These are phyloP conservation scores for Archaeoteleia sp. DNA, from an alignment of 2,888 invertebrate species.

Conservation along the genomic window DNA sequence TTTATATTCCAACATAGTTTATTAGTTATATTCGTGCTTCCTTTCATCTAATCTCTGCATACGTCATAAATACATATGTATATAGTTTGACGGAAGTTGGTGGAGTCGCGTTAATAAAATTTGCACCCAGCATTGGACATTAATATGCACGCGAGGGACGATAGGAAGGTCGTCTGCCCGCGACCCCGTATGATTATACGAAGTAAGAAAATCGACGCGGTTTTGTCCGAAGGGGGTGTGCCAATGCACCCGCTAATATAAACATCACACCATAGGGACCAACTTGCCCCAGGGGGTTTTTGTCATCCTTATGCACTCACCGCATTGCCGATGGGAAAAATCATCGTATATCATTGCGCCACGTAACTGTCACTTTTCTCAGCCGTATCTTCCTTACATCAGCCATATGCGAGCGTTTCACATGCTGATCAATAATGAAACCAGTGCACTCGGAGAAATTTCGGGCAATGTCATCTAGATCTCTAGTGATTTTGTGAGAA, in stretches of 20 bases:
- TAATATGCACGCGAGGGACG: constrained; percentile 26
- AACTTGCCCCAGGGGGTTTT: constrained; percentile 59
- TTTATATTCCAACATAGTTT: no score
- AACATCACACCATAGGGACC: constrained; percentile 68
- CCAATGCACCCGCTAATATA: constrained; percentile 69
- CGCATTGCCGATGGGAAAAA: no score
- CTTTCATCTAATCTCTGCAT: no score
- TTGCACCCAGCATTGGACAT: constrained; percentile 1
- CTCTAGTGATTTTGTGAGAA: no score
- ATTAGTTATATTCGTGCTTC: no score
- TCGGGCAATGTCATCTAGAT: no score
- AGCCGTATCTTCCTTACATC: constrained; percentile 51
- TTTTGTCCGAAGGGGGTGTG: constrained; percentile 55
- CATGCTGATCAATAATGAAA: constrained; percentile 31
- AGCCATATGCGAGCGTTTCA: constrained; percentile 60
- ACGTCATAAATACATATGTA: no score
- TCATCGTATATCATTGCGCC: constrained; percentile 61
- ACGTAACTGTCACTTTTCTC: constrained; percentile 22
- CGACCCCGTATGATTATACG: constrained; percentile 69
- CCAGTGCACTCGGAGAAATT: background rate
- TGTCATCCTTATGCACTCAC: constrained; percentile 41
- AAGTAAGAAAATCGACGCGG: constrained; percentile 65
- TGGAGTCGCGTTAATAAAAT: background rate
- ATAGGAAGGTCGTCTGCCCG: constrained; percentile 58
- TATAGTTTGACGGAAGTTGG: background rate